Evolutionary conservation across 1,140 invertebrate species (phyloP).

Genomic region (Pseudobourletiella spinata): DNA sequence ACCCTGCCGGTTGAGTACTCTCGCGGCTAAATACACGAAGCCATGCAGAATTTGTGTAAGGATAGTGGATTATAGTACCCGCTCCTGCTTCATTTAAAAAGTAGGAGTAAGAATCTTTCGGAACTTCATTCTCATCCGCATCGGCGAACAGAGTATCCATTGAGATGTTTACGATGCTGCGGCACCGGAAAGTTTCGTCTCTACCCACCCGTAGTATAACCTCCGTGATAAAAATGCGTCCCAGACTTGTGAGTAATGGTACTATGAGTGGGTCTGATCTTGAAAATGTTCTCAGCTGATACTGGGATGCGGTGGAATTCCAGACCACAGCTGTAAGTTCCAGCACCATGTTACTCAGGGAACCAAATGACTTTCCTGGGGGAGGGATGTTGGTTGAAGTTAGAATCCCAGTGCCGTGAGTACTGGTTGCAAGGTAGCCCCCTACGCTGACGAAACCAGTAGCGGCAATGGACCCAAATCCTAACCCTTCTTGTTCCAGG

Average conservation of each 20-base stretch:
- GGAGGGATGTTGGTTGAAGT: neutral
- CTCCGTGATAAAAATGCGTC: slow-evolving; percentile 9
- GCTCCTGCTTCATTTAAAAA: neutral
- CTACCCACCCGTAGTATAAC: slow-evolving; percentile 4
- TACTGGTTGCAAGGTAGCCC: slow-evolving; percentile 13
- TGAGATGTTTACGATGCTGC: neutral
- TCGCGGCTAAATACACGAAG: neutral
- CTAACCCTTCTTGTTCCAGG: neutral
- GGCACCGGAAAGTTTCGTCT: slow-evolving; percentile 1
- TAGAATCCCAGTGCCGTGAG: slow-evolving; percentile 16
- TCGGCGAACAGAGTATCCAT: slow-evolving; percentile 5
- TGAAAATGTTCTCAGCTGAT: slow-evolving; percentile 13
- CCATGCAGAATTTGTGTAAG: slow-evolving; percentile 3
- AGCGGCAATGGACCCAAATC: neutral
- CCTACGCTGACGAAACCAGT: slow-evolving; percentile 7
- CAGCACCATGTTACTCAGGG: slow-evolving; percentile 1
- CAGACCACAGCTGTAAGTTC: slow-evolving; percentile 1
- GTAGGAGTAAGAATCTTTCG: neutral
- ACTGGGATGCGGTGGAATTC: neutral
- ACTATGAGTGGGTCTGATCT: neutral
- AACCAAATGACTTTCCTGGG: neutral
- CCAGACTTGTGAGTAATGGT: slow-evolving; percentile 12
- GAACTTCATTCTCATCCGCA: neutral
- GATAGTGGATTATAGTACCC: neutral
- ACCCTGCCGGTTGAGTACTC: neutral